Evolutionary conservation across 2,113 vertebrate species (phyloP).

Genomic region (Acanthisitta chloris): DNA sequence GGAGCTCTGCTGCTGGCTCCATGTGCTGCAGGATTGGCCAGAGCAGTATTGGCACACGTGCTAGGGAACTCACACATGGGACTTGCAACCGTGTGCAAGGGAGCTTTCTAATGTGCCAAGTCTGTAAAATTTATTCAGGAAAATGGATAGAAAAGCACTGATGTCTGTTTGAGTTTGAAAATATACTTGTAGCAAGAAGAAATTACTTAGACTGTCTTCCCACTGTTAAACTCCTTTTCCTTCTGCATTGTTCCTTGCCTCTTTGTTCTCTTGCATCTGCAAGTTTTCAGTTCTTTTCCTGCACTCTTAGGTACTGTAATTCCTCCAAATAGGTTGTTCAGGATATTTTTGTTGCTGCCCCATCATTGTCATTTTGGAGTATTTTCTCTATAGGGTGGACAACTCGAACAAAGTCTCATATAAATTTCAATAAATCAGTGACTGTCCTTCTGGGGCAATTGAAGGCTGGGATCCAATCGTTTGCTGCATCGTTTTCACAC

Average conservation of each 20-base stretch:
- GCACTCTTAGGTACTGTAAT: background rate
- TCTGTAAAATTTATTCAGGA: background rate
- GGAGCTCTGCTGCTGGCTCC: background rate
- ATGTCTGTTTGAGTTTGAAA: background rate
- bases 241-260: background rate
- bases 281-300: background rate
- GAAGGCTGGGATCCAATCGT: background rate
- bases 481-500: background rate
- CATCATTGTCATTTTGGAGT: background rate
- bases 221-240: background rate
- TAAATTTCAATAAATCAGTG: background rate
- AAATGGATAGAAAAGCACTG: background rate
- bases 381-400: background rate
- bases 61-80: background rate
- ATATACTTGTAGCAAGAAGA: background rate
- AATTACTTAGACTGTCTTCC: background rate
- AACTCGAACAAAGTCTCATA: background rate
- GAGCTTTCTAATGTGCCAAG: background rate
- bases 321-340: background rate
- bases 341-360: background rate
- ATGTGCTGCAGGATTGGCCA: background rate
- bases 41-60: background rate
- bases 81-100: background rate
- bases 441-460: background rate
- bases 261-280: background rate